phyloP scores from a whole-genome alignment of 1,140 invertebrate species.

The Phymorhynchus buccinoides region DNA sequence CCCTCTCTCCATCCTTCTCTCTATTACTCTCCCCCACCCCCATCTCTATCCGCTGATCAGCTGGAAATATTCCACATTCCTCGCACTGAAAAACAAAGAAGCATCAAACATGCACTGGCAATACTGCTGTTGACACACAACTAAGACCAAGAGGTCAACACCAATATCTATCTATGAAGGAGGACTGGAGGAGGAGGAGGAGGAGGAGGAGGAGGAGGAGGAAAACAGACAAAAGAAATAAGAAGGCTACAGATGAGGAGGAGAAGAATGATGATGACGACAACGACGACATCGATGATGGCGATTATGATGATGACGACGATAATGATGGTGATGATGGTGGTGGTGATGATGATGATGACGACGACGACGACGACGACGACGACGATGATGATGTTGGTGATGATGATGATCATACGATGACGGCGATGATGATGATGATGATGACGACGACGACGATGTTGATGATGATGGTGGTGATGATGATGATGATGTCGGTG shows the following conservation, averaged over 20 bases:
- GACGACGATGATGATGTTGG: not conserved
- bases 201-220: too few species aligned
- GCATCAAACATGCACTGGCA: too few species aligned
- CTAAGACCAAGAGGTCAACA: too few species aligned
- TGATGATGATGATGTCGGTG: too few species aligned
- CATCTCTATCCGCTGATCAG: not conserved
- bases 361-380: not conserved
- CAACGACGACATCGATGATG: not conserved
- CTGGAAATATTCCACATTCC: not conserved
- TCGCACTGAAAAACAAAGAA: not conserved
- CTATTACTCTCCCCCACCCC: not conserved
- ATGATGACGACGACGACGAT: too few species aligned
- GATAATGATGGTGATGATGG: conserved; percentile 4
- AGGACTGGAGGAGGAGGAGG: too few species aligned
- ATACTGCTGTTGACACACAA: too few species aligned
- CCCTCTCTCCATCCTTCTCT: too few species aligned
- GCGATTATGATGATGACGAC: not conserved
- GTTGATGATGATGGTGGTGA: too few species aligned
- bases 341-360: not conserved
- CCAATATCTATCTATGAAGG: too few species aligned
- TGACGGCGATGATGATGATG: too few species aligned
- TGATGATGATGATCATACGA: not conserved
- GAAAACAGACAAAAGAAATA: too few species aligned
- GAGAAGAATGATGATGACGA: conserved; percentile 17
- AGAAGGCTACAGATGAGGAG: not conserved